Evolutionary conservation across 2,113 vertebrate genomes (phyloP).

Genomic region (Pygoscelis adeliae): DNA sequence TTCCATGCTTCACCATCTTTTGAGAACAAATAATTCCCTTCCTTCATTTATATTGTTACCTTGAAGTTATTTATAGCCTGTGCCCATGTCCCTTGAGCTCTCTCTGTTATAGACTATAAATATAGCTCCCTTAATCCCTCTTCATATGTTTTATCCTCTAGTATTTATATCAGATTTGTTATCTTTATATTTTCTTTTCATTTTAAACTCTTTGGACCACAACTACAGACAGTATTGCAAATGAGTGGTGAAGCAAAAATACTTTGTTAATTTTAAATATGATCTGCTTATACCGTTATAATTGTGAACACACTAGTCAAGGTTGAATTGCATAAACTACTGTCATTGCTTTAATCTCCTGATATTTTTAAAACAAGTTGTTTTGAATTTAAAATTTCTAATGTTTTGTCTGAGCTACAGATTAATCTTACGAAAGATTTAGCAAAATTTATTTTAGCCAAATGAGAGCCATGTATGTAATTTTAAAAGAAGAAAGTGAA

Average conservation of each 20-base stretch:
- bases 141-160: conserved; percentile 51
- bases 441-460: conserved; percentile 14
- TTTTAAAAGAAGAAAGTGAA: background rate
- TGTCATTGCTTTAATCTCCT: background rate
- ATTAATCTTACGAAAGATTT: background rate
- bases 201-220: background rate
- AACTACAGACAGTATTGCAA: background rate
- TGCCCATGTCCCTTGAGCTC: conserved; percentile 35
- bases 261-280: background rate
- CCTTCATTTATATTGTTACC: conserved; percentile 69
- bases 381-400: background rate
- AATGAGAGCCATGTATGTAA: background rate
- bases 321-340: background rate
- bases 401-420: background rate
- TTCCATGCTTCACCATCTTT: conserved; percentile 27
- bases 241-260: background rate
- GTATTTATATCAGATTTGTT: conserved; percentile 45
- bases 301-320: background rate
- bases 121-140: conserved; percentile 64
- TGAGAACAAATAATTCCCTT: conserved; percentile 68
- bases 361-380: background rate
- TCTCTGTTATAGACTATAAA: conserved; percentile 61
- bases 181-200: conserved; percentile 17
- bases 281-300: background rate
- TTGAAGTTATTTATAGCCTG: conserved; percentile 71